Evolutionary conservation across 2,888 invertebrate species (phyloP).

Genomic region (Philhelius pedissequus): DNA sequence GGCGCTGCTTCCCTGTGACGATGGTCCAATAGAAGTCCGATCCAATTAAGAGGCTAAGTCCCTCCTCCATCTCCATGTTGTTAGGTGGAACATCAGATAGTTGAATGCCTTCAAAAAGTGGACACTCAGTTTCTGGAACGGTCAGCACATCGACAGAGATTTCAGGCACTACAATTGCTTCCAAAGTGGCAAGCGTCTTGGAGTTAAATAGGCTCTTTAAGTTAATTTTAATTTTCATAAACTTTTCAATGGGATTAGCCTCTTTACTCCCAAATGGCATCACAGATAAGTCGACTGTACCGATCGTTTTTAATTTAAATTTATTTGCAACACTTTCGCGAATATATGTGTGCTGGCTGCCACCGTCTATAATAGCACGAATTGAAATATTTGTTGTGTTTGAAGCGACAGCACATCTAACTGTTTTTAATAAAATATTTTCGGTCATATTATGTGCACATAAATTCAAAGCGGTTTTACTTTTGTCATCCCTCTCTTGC

Average conservation of each 20-base stretch:
- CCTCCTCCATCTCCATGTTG: not conserved
- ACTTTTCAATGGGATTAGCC: not conserved
- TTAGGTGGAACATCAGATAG: not conserved
- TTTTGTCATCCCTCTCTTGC: not conserved
- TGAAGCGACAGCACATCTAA: not conserved
- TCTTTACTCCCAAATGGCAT: conserved; percentile 14
- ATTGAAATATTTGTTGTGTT: not conserved
- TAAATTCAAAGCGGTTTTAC: not conserved
- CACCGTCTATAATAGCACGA: conserved; percentile 20
- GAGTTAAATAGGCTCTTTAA: not conserved
- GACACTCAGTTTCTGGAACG: not conserved
- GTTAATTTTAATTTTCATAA: not conserved
- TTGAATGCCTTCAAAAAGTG: not conserved
- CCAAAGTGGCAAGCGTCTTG: not conserved
- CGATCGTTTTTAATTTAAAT: not conserved
- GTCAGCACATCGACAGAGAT: conserved; percentile 31
- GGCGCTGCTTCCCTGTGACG: no score
- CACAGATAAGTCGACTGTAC: not conserved
- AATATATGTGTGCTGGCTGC: conserved; percentile 19
- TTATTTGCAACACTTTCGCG: not conserved
- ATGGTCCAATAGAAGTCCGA: conserved; percentile 9
- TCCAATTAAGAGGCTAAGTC: conserved; percentile 1
- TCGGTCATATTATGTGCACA: not conserved
- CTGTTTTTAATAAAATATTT: conserved; percentile 6
- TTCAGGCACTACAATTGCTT: conserved; percentile 32